Conservation (phyloP, 2,113 vertebrate species). For the Reinhardtius hippoglossoides region DNA sequence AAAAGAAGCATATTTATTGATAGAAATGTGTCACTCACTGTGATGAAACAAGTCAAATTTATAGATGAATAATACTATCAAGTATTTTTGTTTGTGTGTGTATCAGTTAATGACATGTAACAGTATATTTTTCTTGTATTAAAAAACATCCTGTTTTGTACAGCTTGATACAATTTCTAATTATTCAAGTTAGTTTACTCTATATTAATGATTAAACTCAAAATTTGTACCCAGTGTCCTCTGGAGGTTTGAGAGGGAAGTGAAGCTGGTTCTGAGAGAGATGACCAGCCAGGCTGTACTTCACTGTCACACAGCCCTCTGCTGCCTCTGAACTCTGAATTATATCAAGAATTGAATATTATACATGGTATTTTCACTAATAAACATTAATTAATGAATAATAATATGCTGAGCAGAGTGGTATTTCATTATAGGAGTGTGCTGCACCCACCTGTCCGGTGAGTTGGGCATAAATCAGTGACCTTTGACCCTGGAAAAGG, state of each 20-base stretch:
- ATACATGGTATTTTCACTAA: not conserved
- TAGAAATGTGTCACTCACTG: too few species aligned
- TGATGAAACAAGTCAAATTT: too few species aligned
- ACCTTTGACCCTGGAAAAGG: slow-evolving; percentile 79
- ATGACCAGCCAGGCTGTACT: slow-evolving; percentile 73
- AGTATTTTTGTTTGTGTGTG: too few species aligned
- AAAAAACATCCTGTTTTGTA: too few species aligned
- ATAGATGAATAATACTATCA: too few species aligned
- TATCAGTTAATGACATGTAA: too few species aligned
- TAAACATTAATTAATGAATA: slow-evolving; percentile 71
- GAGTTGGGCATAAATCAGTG: slow-evolving; percentile 78
- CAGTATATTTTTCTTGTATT: too few species aligned
- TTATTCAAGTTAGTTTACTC: too few species aligned
- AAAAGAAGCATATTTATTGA: too few species aligned
- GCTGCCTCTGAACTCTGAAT: slow-evolving; percentile 56
- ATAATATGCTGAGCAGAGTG: slow-evolving; percentile 68
- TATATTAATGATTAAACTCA: too few species aligned
- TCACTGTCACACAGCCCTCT: slow-evolving; percentile 69
- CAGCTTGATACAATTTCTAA: too few species aligned
- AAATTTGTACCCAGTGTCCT: slow-evolving; percentile 66
- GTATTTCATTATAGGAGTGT: slow-evolving; percentile 39
- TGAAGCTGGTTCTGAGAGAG: slow-evolving; percentile 62
- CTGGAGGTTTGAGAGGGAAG: slow-evolving; percentile 68
- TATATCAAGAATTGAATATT: too few species aligned
- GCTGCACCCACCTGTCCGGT: slow-evolving; percentile 69